Percentiles rank a stretch among this genome's conserved stretches.
Evolutionary conservation across 2,888 invertebrate genomes (phyloP).

Genomic region (Machimus atricapillus): DNA sequence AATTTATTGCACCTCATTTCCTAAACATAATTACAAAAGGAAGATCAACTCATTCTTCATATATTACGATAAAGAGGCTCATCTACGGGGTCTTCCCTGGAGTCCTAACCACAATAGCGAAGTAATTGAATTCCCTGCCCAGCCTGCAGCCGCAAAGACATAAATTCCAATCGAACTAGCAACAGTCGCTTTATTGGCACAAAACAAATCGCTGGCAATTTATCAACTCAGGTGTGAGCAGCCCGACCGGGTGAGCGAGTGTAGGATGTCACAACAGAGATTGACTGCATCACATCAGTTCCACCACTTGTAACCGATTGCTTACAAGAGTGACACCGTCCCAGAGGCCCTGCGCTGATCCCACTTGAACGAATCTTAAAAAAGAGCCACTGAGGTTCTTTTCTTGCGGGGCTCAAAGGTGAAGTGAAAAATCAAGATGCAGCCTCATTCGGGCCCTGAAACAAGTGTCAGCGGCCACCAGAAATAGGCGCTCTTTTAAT

Average conservation of each 20-base stretch:
- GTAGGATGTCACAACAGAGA: constrained; percentile 44
- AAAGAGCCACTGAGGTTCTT: background rate
- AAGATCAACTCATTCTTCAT: background rate
- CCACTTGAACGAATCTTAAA: background rate
- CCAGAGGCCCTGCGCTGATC: background rate
- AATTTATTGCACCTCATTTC: background rate
- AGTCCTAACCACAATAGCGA: background rate
- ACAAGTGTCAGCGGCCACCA: constrained; percentile 41
- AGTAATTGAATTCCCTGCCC: constrained; percentile 13
- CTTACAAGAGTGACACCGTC: background rate
- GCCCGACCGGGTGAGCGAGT: background rate
- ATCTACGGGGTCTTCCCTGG: background rate
- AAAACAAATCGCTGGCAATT: constrained; percentile 44
- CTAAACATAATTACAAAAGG: background rate
- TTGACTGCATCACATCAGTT: constrained; percentile 18
- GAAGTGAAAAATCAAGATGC: constrained; percentile 40
- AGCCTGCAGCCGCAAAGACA: background rate
- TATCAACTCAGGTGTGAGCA: constrained; percentile 42
- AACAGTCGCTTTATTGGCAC: background rate
- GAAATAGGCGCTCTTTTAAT: constrained; percentile 34
- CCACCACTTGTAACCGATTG: background rate
- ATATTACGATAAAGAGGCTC: background rate
- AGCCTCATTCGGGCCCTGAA: constrained; percentile 39
- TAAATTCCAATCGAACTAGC: background rate
- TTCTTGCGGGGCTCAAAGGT: background rate